A percentile compares a stretch with the other conserved stretches of the same genome.
Evolutionary conservation across 2,113 vertebrate species (phyloP).

Genomic region (Cairina moschata): DNA sequence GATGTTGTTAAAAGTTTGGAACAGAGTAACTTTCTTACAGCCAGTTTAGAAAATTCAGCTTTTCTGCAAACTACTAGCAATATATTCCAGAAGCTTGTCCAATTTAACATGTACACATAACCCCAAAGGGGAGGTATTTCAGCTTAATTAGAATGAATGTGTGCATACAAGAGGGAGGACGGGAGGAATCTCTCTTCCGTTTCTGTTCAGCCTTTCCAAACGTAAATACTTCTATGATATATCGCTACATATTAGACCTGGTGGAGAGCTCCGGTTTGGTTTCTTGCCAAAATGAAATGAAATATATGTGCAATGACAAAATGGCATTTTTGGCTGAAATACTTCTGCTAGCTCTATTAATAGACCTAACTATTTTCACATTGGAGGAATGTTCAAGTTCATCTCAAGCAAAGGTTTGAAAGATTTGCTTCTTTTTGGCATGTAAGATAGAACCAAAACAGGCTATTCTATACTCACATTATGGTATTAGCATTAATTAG

Average conservation of each 20-base stretch:
- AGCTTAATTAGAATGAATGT: background rate
- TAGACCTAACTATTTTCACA: background rate
- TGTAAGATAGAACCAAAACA: background rate
- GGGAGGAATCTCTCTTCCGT: background rate
- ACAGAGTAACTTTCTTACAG: background rate
- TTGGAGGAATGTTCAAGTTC: background rate
- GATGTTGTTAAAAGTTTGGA: background rate
- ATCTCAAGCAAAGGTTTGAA: background rate
- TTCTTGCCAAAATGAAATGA: background rate
- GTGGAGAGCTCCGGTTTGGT: background rate
- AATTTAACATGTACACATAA: background rate
- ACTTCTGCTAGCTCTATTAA: background rate
- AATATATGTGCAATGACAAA: background rate
- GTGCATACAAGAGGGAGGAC: background rate
- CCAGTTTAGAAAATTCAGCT: background rate
- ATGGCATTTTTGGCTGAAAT: background rate
- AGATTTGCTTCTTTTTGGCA: background rate
- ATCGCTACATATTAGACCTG: background rate
- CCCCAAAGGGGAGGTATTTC: background rate
- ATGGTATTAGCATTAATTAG: background rate
- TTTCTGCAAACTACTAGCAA: background rate
- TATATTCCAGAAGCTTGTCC: no score
- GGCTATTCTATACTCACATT: background rate
- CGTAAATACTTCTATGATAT: background rate
- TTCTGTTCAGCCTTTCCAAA: background rate